Percentiles rank a stretch among this genome's conserved stretches.
Conservation (phyloP, 2,888 invertebrate genomes). For the Brenthis daphne region DNA sequence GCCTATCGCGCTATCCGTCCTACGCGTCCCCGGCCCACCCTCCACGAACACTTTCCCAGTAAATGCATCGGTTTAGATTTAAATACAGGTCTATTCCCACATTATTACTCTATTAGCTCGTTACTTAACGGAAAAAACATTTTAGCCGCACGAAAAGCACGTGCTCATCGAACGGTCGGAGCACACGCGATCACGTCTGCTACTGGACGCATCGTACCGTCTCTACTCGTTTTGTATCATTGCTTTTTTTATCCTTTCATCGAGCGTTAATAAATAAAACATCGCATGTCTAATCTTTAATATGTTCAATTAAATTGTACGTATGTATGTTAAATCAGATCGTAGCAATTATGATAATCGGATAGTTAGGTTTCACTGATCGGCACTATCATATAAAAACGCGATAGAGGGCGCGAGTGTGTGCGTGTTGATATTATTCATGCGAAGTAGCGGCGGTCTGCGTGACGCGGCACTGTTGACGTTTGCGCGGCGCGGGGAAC, state of each 20-base stretch:
- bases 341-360: constrained; percentile 39
- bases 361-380: constrained; percentile 22
- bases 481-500: constrained; percentile 76
- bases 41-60: constrained; percentile 54
- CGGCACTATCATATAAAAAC: constrained; percentile 40
- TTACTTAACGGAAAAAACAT: constrained; percentile 23
- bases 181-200: constrained; percentile 67
- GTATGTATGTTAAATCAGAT: constrained; percentile 13
- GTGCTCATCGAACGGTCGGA: constrained; percentile 58
- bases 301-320: constrained; percentile 39
- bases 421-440: constrained; percentile 66
- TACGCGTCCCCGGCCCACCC: constrained; percentile 59
- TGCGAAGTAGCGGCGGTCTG: constrained; percentile 55
- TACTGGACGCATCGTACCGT: constrained; percentile 60
- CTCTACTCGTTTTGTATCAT: constrained; percentile 58
- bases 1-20: constrained; percentile 63
- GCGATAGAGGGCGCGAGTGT: constrained; percentile 48
- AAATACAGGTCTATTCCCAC: constrained; percentile 44
- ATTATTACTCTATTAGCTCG: constrained; percentile 24
- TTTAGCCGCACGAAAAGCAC: constrained; percentile 51
- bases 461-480: constrained; percentile 76
- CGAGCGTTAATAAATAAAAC: constrained; percentile 58
- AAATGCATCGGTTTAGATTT: constrained; percentile 62
- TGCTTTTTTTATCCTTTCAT: constrained; percentile 70
- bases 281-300: constrained; percentile 43